Evolutionary conservation across 2,797 vertebrate species (phyloP).

Genomic region (Hippopotamyrus pictus): DNA sequence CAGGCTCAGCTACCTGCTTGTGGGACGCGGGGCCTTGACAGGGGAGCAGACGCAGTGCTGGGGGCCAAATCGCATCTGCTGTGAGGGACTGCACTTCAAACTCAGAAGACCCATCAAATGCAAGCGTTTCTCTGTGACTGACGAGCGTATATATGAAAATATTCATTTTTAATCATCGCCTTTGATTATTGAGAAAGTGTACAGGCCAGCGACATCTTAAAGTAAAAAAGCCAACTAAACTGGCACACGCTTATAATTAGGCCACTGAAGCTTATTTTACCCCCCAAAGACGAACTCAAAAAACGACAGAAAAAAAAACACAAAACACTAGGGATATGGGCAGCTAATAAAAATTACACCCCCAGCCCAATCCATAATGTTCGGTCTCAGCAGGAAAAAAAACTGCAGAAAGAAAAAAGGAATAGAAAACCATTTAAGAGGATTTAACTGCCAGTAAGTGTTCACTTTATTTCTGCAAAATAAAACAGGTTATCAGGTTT

Average conservation of each 20-base stretch:
- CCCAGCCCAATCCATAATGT: conserved; percentile 18
- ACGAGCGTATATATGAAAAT: not conserved
- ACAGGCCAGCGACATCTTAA: not conserved
- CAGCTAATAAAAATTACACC: conserved; percentile 19
- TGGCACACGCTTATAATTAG: not conserved
- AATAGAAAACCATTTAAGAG: conserved; percentile 45
- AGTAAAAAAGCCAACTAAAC: not conserved
- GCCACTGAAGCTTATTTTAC: conserved; percentile 7
- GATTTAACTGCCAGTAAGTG: conserved; percentile 59
- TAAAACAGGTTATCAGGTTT: conserved; percentile 71
- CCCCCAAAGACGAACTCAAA: conserved; percentile 2
- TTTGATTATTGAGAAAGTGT: not conserved
- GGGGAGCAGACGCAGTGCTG: not conserved
- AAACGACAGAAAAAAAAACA: not conserved
- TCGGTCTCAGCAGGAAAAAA: conserved; percentile 35
- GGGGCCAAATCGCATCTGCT: not conserved
- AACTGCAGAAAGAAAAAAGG: conserved; percentile 16
- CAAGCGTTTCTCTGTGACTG: not conserved
- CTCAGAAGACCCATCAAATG: not conserved
- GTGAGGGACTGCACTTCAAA: not conserved
- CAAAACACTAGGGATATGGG: conserved; percentile 14
- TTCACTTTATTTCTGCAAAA: conserved; percentile 67
- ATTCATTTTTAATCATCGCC: not conserved
- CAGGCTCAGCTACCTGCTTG: not conserved
- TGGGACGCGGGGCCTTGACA: not conserved